These are phyloP conservation scores for Mormyrus proboscirostris DNA, from an alignment of 2,797 vertebrate species.

Conservation along the genomic window DNA sequence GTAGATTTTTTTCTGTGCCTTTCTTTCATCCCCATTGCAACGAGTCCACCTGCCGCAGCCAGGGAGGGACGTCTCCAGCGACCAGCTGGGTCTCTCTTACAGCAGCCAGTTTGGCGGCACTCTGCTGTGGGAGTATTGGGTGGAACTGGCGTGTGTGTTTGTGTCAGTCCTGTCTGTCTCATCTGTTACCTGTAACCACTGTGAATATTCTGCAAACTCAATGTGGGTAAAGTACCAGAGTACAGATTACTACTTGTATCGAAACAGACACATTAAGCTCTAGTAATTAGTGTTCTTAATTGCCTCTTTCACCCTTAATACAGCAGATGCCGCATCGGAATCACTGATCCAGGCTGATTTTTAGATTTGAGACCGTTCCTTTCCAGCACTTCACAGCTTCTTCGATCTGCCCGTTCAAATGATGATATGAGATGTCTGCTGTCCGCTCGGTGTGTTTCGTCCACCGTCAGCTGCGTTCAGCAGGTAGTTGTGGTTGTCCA, in stretches of 20 bases:
- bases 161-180: neutral
- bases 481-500: neutral
- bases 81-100: neutral
- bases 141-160: neutral
- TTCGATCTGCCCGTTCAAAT: neutral
- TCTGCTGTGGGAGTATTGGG: neutral
- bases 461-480: neutral
- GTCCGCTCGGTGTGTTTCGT: neutral
- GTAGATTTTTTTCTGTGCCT: neutral
- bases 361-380: neutral
- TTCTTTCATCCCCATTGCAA: neutral
- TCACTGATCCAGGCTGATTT: neutral
- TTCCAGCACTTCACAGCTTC: neutral
- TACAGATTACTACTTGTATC: neutral
- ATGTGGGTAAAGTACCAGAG: neutral
- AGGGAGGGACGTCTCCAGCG: neutral
- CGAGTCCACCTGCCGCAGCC: neutral
- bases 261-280: neutral
- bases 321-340: neutral
- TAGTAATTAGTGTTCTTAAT: neutral
- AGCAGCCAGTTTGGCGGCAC: neutral
- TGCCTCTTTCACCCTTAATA: neutral
- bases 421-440: neutral
- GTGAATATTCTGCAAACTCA: neutral
- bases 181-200: neutral